Conservation (phyloP, 2,888 invertebrate species). For the Rhagophthalmus giganteus region DNA sequence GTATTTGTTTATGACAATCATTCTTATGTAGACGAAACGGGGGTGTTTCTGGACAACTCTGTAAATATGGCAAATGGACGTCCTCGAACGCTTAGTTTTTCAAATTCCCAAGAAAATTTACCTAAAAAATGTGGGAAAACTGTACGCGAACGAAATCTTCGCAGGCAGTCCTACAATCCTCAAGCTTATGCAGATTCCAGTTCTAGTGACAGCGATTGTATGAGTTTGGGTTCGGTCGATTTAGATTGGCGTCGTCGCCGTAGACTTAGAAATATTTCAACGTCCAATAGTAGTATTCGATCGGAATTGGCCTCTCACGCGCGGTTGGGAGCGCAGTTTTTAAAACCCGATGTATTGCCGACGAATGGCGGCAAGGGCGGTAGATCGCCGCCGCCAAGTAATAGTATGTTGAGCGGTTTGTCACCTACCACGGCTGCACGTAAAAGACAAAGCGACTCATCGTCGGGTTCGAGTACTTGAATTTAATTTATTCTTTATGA, state of each 20-base stretch:
- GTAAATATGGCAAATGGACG: constrained; percentile 38
- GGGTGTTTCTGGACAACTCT: constrained; percentile 9
- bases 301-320: constrained; percentile 51
- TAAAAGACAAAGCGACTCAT: constrained; percentile 46
- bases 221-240: constrained; percentile 54
- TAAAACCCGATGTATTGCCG: constrained; percentile 52
- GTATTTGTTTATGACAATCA: constrained; percentile 41
- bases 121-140: constrained; percentile 53
- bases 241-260: constrained; percentile 53
- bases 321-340: constrained; percentile 49
- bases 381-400: constrained; percentile 61
- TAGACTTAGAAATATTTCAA: constrained; percentile 48
- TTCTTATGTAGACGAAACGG: constrained; percentile 29
- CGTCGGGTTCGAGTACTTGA: constrained; percentile 53
- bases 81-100: constrained; percentile 59
- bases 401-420: constrained; percentile 60
- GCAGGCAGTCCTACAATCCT: constrained; percentile 63
- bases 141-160: constrained; percentile 59
- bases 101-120: constrained; percentile 54
- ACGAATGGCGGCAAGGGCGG: constrained; percentile 34
- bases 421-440: constrained; percentile 58
- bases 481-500: no score
- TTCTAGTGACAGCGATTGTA: constrained; percentile 58
- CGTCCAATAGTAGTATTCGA: constrained; percentile 53
- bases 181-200: constrained; percentile 59